Percentiles rank a stretch among this genome's conserved stretches.
Evolutionary conservation across 1,140 invertebrate genomes (phyloP).

Genomic region (Acromyrmex echinatior): DNA sequence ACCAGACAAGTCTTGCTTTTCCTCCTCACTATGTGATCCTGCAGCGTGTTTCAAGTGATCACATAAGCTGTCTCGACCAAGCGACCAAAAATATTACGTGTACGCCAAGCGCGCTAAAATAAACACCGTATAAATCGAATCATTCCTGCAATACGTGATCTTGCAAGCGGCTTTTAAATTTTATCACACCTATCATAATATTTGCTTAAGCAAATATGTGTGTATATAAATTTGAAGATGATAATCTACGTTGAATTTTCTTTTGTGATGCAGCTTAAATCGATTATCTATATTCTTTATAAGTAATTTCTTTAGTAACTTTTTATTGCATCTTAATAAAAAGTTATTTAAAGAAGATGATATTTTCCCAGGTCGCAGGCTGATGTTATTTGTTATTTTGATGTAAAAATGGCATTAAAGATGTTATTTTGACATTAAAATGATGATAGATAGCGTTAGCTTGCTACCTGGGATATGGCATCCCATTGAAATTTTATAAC

Average conservation of each 20-base stretch:
- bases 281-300: too few relatives aligned
- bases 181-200: background rate
- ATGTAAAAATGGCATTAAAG: too few relatives aligned
- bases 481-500: too few relatives aligned
- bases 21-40: background rate
- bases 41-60: background rate
- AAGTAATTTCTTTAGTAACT: too few relatives aligned
- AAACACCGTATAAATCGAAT: constrained; percentile 20
- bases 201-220: background rate
- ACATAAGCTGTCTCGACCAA: background rate
- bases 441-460: too few relatives aligned
- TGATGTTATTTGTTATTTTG: too few relatives aligned
- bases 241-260: background rate
- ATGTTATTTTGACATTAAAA: too few relatives aligned
- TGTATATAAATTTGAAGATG: background rate
- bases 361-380: too few relatives aligned
- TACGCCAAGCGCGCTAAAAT: background rate
- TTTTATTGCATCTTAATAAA: too few relatives aligned
- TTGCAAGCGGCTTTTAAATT: background rate
- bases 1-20: background rate
- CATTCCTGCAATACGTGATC: background rate
- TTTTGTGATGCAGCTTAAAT: too few relatives aligned
- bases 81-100: background rate
- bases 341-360: too few relatives aligned
- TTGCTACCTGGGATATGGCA: too few relatives aligned